These are phyloP conservation scores for Malurus splendens DNA, from an alignment of 2,797 vertebrate genomes.

Conservation along the genomic window DNA sequence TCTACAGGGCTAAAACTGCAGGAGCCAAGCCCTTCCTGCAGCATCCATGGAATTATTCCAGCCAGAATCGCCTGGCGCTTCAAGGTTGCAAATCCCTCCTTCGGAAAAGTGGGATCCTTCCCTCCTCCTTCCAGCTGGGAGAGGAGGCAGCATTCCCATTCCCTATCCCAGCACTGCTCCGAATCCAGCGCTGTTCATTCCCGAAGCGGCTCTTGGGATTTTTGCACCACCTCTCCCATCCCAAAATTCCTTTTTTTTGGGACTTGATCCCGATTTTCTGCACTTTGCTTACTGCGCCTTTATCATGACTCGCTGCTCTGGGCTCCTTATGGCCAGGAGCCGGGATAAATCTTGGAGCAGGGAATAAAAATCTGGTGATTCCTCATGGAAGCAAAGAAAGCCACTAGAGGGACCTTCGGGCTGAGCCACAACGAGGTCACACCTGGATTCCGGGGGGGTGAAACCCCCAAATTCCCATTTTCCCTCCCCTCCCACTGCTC, in stretches of 20 bases:
- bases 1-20: accelerated
- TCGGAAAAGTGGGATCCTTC: background rate
- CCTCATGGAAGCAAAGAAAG: conserved; percentile 56
- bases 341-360: conserved; percentile 82
- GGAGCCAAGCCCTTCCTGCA: background rate
- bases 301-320: conserved; percentile 57
- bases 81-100: background rate
- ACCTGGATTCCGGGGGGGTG: background rate
- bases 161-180: too few relatives aligned
- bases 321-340: conserved; percentile 12
- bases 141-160: background rate
- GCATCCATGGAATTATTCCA: background rate
- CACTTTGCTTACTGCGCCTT: conserved; percentile 78
- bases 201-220: conserved; percentile 29
- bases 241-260: conserved; percentile 57
- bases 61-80: background rate
- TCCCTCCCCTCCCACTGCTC: background rate
- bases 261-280: conserved; percentile 79
- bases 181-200: conserved; percentile 13
- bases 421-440: background rate
- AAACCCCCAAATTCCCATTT: background rate
- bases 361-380: conserved; percentile 69
- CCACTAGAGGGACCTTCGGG: conserved; percentile 75
- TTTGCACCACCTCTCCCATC: conserved; percentile 47
- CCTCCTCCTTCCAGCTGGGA: background rate